Conservation (phyloP, 2,113 vertebrate genomes). For the Nicator chloris region DNA sequence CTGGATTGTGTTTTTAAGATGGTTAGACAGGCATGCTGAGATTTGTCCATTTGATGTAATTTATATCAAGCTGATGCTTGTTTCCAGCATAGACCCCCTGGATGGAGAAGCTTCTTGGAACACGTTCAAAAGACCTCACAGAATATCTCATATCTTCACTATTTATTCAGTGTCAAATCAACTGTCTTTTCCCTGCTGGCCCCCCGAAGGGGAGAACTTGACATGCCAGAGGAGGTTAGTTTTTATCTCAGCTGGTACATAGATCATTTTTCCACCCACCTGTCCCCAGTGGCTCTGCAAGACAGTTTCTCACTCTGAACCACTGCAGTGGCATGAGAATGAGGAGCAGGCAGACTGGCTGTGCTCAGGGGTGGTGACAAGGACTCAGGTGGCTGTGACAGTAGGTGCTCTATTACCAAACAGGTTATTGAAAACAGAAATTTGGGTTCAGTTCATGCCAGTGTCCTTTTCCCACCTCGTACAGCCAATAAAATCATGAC, state of each 20-base stretch:
- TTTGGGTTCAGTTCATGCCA: not conserved
- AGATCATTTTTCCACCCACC: constrained; percentile 1
- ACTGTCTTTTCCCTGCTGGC: constrained; percentile 8
- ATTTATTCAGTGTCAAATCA: constrained; percentile 15
- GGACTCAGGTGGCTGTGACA: not conserved
- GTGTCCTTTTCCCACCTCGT: not conserved
- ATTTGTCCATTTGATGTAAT: constrained; percentile 52
- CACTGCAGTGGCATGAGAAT: constrained; percentile 9
- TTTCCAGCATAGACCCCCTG: constrained; percentile 37
- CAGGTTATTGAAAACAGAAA: not conserved
- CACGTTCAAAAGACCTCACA: constrained; percentile 13
- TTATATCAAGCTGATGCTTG: constrained; percentile 47
- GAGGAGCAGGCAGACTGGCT: not conserved
- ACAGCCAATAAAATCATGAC: not conserved
- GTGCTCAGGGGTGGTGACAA: not conserved
- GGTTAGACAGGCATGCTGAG: constrained; percentile 53
- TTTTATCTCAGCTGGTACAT: constrained; percentile 7
- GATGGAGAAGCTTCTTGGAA: constrained; percentile 27
- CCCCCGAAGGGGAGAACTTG: constrained; percentile 25
- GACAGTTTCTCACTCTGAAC: constrained; percentile 10
- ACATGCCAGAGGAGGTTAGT: not conserved
- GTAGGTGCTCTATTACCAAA: not conserved
- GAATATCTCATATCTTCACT: constrained; percentile 34
- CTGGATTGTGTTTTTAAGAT: constrained; percentile 21
- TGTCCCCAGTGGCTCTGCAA: constrained; percentile 19